Evolutionary conservation across 2,888 invertebrate genomes (phyloP).

Genomic region (Tupiocoris notatus): DNA sequence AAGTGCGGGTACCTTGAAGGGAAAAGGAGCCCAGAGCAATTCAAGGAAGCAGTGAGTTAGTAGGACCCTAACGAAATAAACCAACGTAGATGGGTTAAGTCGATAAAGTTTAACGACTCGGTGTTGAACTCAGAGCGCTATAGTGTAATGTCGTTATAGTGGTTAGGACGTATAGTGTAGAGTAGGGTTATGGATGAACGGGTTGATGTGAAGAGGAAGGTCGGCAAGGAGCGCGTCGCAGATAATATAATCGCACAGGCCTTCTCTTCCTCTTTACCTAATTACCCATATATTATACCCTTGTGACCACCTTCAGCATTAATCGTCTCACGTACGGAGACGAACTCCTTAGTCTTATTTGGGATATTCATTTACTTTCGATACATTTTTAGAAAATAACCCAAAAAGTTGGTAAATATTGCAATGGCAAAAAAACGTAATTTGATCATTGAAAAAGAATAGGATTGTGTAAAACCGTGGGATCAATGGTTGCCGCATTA

Average conservation of each 20-base stretch:
- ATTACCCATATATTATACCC: slow-evolving; percentile 19
- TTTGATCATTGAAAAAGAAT: too few species aligned
- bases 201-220: too few species aligned
- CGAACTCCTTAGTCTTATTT: too few species aligned
- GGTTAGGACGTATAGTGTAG: background rate
- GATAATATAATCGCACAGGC: slow-evolving; percentile 1
- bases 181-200: too few species aligned
- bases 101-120: background rate
- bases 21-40: background rate
- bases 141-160: background rate
- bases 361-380: too few species aligned
- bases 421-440: too few species aligned
- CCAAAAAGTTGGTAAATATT: too few species aligned
- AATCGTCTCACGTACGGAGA: too few species aligned
- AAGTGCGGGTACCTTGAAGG: background rate
- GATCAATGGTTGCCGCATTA: too few species aligned
- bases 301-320: background rate
- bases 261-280: background rate
- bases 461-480: too few species aligned
- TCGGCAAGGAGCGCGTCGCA: background rate
- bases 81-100: background rate
- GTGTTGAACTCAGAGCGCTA: background rate
- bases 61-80: background rate
- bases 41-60: background rate
- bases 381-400: too few species aligned